Percentiles rank a stretch among this genome's conserved stretches.
Evolutionary conservation across 1,140 invertebrate species (phyloP).

Genomic region (Trichonephila inaurata): DNA sequence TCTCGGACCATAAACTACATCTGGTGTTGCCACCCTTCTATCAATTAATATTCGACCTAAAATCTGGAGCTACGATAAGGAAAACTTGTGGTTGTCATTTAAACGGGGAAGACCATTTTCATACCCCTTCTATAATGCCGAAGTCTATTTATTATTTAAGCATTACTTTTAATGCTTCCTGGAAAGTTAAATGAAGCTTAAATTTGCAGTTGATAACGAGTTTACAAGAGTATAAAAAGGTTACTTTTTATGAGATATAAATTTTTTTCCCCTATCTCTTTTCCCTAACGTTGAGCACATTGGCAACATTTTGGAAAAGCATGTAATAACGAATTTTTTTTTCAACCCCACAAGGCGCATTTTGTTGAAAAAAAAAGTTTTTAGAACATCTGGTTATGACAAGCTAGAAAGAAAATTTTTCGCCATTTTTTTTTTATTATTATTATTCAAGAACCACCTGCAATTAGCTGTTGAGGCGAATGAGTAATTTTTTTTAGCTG

Average conservation of each 20-base stretch:
- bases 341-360: constrained; percentile 29
- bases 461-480: constrained; percentile 67
- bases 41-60: constrained; percentile 66
- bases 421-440: constrained; percentile 17
- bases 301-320: constrained; percentile 8
- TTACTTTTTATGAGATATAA: constrained; percentile 69
- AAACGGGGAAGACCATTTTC: constrained; percentile 6
- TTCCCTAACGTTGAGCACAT: neutral
- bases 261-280: neutral
- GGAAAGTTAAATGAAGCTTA: constrained; percentile 69
- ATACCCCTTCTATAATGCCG: neutral
- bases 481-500: constrained; percentile 39
- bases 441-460: constrained; percentile 46
- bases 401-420: constrained; percentile 49
- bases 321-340: constrained; percentile 40
- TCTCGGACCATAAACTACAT: constrained; percentile 67
- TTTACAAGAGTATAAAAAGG: constrained; percentile 70
- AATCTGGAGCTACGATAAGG: constrained; percentile 66
- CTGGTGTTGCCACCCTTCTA: constrained; percentile 68
- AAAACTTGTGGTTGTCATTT: constrained; percentile 63
- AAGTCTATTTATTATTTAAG: constrained; percentile 68
- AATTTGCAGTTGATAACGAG: constrained; percentile 70
- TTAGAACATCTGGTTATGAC: constrained; percentile 58
- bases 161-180: constrained; percentile 66
- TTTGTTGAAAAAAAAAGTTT: constrained; percentile 51